A percentile compares a stretch with the other conserved stretches of the same genome.
Evolutionary conservation across 2,113 vertebrate genomes (phyloP).

Genomic region (Macaca mulatta): DNA sequence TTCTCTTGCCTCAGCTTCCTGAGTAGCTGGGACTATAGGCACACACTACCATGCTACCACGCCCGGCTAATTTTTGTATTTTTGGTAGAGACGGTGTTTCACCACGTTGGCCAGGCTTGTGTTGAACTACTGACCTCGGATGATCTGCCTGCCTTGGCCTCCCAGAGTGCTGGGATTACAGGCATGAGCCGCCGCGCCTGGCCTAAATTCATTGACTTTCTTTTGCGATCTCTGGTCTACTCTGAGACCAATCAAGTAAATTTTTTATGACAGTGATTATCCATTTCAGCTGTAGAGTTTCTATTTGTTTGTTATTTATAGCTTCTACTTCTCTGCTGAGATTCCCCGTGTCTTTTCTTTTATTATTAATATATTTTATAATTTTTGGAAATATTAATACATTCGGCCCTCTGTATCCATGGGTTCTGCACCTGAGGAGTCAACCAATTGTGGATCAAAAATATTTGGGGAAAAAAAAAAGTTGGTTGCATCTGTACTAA

Average conservation of each 20-base stretch:
- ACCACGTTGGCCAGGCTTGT: too few species aligned
- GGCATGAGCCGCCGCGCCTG: too few species aligned
- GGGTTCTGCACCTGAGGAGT: not conserved
- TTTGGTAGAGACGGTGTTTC: too few species aligned
- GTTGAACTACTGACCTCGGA: too few species aligned
- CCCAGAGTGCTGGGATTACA: too few species aligned
- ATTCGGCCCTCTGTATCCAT: not conserved
- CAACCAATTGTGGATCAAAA: not conserved
- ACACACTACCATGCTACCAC: too few species aligned
- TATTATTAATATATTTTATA: not conserved
- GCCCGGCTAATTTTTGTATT: too few species aligned
- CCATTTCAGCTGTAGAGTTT: not conserved
- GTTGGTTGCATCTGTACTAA: not conserved
- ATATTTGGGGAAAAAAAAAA: not conserved
- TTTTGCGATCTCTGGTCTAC: not conserved
- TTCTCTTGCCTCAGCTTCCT: too few species aligned
- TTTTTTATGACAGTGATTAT: not conserved
- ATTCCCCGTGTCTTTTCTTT: not conserved
- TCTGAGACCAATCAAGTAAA: not conserved
- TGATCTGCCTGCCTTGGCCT: too few species aligned
- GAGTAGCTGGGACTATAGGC: too few species aligned
- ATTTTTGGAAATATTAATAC: not conserved
- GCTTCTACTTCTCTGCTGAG: not conserved
- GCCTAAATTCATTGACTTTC: not conserved
- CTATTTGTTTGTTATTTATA: not conserved